Evolutionary conservation across 2,888 invertebrate genomes (phyloP), one percentile per base, ranked within the genome.

Genomic region (Ornithoptera alexandrae): DNA sequence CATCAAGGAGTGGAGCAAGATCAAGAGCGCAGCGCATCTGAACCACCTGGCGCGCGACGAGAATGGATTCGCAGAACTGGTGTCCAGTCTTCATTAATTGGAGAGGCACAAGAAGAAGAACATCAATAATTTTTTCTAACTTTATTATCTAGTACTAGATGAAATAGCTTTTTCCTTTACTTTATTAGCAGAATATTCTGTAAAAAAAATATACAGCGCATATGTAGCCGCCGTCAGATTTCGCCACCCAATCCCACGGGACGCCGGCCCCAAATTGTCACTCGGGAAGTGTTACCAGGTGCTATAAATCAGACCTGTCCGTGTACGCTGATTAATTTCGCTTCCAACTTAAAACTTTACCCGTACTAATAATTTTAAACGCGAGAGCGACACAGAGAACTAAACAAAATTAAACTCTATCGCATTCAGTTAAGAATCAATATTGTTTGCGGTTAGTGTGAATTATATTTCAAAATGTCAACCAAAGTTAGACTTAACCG

Each of bases 221-320:
- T 46, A 46, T 15, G 46, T 46, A 46, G 7, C 20, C 1, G 56
- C 56, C 56, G 56, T 20, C 4, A 56, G n/a, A 20, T n/a, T 61
- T n/a, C n/a, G 53, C 30, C 62, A 62, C 30, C 63, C 64, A 59
- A 22, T 64, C 64, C 61, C 62, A 18, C 59, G 46, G 62, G 58
- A 70, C 58, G n/a, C 63, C 4, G 59, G 46, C 59, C 64, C 46
- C 12, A 46, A 60, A 64, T 69, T 60, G 64, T 69, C 68, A 69
- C 68, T 59, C 53, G 58, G 75, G 78, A 78, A 74, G 75, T 74
- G 59, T 64, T 56, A 59, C 77, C 79, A 79, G 78, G 78, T 80
- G 76, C 72, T 74, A 78, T 79, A 77, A 80, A 80, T 79, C 78
- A 80, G 72, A 72, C 72, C 74, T 75, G 74, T 65, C 74, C 71